Conservation (phyloP, 2,113 vertebrate species). For the Oreotrochilus melanogaster region DNA sequence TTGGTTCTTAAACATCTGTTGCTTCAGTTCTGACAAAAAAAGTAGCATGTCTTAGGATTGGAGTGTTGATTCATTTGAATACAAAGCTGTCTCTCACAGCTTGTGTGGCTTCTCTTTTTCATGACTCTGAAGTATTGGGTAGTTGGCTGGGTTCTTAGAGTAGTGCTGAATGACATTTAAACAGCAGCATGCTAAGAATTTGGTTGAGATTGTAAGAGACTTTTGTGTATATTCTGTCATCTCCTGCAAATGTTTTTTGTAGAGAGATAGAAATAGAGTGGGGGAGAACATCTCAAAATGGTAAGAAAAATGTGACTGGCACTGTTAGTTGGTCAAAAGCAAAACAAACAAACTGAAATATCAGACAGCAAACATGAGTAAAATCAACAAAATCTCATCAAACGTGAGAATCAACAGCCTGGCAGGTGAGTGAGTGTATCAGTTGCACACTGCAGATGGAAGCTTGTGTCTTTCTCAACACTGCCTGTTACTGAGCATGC, state of each 20-base stretch:
- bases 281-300: not conserved
- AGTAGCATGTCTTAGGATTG: not conserved
- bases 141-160: not conserved
- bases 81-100: not conserved
- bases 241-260: not conserved
- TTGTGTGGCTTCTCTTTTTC: not conserved
- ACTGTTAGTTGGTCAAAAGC: not conserved
- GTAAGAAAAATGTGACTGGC: not conserved
- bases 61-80: not conserved
- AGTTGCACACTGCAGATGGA: not conserved
- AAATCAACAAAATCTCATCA: not conserved
- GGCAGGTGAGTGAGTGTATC: not conserved
- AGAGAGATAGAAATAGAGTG: not conserved
- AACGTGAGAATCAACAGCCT: not conserved
- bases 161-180: not conserved
- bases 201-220: not conserved
- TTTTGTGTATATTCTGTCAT: not conserved
- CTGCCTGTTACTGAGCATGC: not conserved
- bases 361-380: not conserved
- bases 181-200: not conserved
- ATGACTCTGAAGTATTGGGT: not conserved
- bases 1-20: not conserved
- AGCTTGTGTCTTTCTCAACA: not conserved
- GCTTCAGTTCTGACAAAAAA: not conserved
- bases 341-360: not conserved